Base-by-base conservation (phyloP, 2,113 vertebrate genomes). In the Pseudorectes ferrugineus region DNA sequence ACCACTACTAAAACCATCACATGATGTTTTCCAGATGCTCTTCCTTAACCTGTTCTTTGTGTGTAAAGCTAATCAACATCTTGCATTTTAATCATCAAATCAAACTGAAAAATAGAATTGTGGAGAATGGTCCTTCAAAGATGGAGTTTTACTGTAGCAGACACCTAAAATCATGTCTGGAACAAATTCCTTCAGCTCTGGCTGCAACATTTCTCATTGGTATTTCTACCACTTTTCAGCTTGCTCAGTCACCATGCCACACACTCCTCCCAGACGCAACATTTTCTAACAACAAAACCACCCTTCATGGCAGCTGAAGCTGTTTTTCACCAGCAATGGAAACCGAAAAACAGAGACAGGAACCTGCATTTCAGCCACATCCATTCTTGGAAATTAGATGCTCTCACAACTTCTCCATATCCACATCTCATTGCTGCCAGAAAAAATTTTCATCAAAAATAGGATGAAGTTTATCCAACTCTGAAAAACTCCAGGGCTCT, bases 221-320 rank as follows among this genome's bases (percentile, higher is more conserved):
- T 70, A 63, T 77, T 96, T 93, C 79, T 45, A 88, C 26, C 23
- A 62, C 22, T 55, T 92, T 91, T 51, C 36, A 52, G 51, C 29
- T 80, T 88, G 38, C 67, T 77, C 52, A 57, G 67, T 59, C 75
- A 38, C 58, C 54, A 24, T 31, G 71, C 38, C 4, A 2, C 74
- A 73, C 0, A 3, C 43, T 77, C 51, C 84, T 83, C 4, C 14
- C 35, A 90, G 79, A 77, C 43, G 31, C 23, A 72, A 89, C 54
- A 49, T 52, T 89, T 95, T 91, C 77, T 68, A 85, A 89, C 95
- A 95, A 89, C 77, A 95, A 93, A 95, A 76, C 62, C 74, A 73
- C 75, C n/a, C 36, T 10, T 52, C 33, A 38, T 31, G 57, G 59
- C 79, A 93, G 63, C 55, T 70, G 45, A 90, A 93, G 61, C 40